A percentile compares a stretch with the other conserved stretches of the same genome.
These are phyloP conservation scores for Drosophila vallismaia DNA, from an alignment of 2,888 invertebrate genomes.

Conservation along the genomic window DNA sequence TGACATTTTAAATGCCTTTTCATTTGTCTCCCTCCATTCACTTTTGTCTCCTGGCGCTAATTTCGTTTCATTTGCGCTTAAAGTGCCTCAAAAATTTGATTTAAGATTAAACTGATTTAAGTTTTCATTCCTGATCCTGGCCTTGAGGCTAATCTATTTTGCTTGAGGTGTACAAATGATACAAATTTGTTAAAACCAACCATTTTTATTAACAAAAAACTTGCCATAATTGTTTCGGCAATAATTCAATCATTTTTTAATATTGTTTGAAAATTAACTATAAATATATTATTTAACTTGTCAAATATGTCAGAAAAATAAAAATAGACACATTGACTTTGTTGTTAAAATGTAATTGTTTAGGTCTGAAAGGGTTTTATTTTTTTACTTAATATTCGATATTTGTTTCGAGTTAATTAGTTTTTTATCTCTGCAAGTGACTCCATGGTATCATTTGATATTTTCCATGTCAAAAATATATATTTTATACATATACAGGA, in stretches of 20 bases:
- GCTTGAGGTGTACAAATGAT: neutral
- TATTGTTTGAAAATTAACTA: too few relatives aligned
- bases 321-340: neutral
- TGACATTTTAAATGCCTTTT: slow-evolving; percentile 79
- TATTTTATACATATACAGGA: neutral
- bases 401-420: slow-evolving; percentile 46
- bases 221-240: neutral
- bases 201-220: slow-evolving; percentile 44
- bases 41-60: slow-evolving; percentile 56
- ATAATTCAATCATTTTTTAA: neutral
- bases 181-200: slow-evolving; percentile 6
- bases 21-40: slow-evolving; percentile 60
- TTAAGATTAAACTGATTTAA: slow-evolving; percentile 55
- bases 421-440: slow-evolving; percentile 41
- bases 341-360: neutral
- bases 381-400: slow-evolving; percentile 13
- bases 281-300: neutral
- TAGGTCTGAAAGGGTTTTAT: too few relatives aligned
- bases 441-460: slow-evolving; percentile 49
- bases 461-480: slow-evolving; percentile 3
- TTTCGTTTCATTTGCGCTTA: slow-evolving; percentile 70
- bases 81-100: slow-evolving; percentile 60
- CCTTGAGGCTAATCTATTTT: neutral
- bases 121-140: neutral
- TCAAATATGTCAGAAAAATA: neutral